These are phyloP conservation scores for Psylliodes chrysocephalus DNA, from an alignment of 2,888 invertebrate genomes.

Conservation along the genomic window DNA sequence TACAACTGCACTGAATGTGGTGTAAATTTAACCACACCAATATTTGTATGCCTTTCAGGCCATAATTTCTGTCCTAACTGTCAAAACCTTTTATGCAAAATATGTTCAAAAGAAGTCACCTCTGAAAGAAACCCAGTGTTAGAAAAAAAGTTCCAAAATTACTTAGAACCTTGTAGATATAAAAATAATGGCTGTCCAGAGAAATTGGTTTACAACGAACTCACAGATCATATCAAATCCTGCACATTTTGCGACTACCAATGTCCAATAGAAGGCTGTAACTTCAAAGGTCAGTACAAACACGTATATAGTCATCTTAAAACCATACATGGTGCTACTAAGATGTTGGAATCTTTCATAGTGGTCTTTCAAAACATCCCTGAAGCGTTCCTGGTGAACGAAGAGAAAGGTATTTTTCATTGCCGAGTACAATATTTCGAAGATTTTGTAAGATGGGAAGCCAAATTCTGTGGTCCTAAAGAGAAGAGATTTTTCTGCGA, in stretches of 20 bases:
- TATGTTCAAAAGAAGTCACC: conserved; percentile 48
- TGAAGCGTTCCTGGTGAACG: conserved; percentile 50
- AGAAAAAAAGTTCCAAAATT: conserved; percentile 49
- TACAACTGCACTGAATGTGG: conserved; percentile 48
- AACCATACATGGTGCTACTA: conserved; percentile 52
- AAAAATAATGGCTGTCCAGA: conserved; percentile 50
- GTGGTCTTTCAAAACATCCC: conserved; percentile 51
- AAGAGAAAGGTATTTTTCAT: conserved; percentile 52
- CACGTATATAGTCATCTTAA: conserved; percentile 50
- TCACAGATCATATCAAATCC: conserved; percentile 48
- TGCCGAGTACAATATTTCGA: conserved; percentile 38
- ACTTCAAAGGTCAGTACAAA: conserved; percentile 45
- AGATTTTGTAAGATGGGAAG: conserved; percentile 49
- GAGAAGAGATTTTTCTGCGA: conserved; percentile 52
- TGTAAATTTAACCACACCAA: conserved; percentile 49
- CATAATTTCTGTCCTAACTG: conserved; percentile 53
- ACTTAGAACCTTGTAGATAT: conserved; percentile 50
- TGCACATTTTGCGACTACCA: conserved; percentile 53
- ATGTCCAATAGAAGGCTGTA: conserved; percentile 50
- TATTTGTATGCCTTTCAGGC: conserved; percentile 49
- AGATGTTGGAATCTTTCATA: conserved; percentile 46
- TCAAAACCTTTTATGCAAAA: conserved; percentile 43
- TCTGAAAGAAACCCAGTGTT: conserved; percentile 47
- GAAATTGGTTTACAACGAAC: conserved; percentile 46
- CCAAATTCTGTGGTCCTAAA: conserved; percentile 51